phyloP scores from a whole-genome alignment of 2,888 invertebrate species.

The Epirrita christyi region DNA sequence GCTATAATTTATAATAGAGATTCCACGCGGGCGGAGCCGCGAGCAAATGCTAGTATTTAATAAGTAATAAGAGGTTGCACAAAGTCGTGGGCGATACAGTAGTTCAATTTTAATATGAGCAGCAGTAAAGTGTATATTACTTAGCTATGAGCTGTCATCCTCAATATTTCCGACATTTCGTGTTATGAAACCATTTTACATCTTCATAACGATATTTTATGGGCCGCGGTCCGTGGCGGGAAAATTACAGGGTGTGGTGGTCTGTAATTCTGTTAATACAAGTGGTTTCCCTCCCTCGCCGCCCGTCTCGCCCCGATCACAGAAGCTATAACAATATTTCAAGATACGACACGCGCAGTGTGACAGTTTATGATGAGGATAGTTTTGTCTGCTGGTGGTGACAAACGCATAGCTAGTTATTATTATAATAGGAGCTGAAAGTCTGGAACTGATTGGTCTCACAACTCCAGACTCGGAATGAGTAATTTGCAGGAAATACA shows the following conservation, averaged over 20 bases:
- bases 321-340: constrained; percentile 3
- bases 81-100: no score
- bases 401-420: not conserved
- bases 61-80: no score
- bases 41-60: no score
- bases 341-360: constrained; percentile 2
- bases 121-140: constrained; percentile 4
- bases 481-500: no score
- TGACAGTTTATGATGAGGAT: not conserved
- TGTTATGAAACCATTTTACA: constrained; percentile 33
- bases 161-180: constrained; percentile 31
- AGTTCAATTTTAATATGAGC: no score
- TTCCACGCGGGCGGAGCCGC: no score
- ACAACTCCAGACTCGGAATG: no score
- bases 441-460: not conserved
- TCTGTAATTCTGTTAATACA: constrained; percentile 40
- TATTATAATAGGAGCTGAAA: no score
- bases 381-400: not conserved
- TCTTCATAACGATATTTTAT: constrained; percentile 35
- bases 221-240: constrained; percentile 31
- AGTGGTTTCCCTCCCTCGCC: constrained; percentile 23
- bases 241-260: constrained; percentile 46
- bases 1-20: no score
- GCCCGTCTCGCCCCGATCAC: constrained; percentile 6
- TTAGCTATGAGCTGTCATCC: constrained; percentile 18